phyloP scores from a whole-genome alignment of 2,888 invertebrate species.

The Diaperis boleti region DNA sequence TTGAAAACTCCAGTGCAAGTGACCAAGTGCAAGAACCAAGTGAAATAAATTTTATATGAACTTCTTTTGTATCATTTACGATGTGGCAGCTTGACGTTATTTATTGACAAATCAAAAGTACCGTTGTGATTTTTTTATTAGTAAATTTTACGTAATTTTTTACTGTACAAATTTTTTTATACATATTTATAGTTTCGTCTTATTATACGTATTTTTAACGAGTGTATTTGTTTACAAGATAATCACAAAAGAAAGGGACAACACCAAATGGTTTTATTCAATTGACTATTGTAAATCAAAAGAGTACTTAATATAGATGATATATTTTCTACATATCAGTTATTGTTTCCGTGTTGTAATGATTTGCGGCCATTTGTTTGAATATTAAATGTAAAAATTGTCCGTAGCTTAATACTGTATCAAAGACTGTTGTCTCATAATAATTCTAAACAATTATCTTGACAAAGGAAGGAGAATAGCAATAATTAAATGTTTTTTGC shows the following conservation, averaged over 20 bases:
- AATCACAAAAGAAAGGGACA: slow-evolving; percentile 38
- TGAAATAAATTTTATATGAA: slow-evolving; percentile 19
- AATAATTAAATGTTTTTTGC: slow-evolving; percentile 61
- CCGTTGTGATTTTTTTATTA: slow-evolving; percentile 30
- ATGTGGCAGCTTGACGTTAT: slow-evolving; percentile 52
- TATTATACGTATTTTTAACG: slow-evolving; percentile 12
- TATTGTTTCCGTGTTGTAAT: slow-evolving; percentile 6
- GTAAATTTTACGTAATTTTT: slow-evolving; percentile 21
- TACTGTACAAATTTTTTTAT: slow-evolving; percentile 33
- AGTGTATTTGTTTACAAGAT: slow-evolving; percentile 2
- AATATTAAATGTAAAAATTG: slow-evolving; percentile 55
- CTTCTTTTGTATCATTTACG: too few relatives aligned
- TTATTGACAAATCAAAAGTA: slow-evolving; percentile 40
- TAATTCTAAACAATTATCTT: slow-evolving; percentile 56
- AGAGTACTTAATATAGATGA: slow-evolving; percentile 23
- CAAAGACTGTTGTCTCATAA: slow-evolving; percentile 58
- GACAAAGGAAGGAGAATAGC: slow-evolving; percentile 58
- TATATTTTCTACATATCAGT: slow-evolving; percentile 45
- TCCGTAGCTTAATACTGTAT: slow-evolving; percentile 56
- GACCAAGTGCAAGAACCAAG: slow-evolving; percentile 16
- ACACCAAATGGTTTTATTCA: slow-evolving; percentile 41
- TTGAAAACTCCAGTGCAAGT: background rate
- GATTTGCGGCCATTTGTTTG: slow-evolving; percentile 42
- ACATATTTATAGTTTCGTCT: slow-evolving; percentile 11
- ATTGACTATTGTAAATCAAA: slow-evolving; percentile 22